Evolutionary conservation across 2,113 vertebrate genomes (phyloP).

Genomic region (Accipiter cooperii): DNA sequence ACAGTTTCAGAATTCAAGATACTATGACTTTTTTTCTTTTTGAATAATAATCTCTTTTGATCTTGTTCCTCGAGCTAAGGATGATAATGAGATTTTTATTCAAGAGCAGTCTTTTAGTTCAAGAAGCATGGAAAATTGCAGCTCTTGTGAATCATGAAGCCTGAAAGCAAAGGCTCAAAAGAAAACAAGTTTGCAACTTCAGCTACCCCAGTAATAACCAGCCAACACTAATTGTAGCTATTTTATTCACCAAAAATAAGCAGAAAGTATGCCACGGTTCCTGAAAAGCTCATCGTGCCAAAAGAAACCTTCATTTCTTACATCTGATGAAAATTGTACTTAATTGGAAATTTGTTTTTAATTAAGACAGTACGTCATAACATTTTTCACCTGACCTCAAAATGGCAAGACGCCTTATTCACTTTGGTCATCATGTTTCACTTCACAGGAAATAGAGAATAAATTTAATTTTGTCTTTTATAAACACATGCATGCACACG

Average conservation of each 20-base stretch:
- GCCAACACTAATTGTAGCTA: neutral
- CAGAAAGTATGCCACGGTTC: neutral
- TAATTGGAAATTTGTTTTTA: neutral
- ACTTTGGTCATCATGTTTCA: neutral
- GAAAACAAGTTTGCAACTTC: neutral
- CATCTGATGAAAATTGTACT: neutral
- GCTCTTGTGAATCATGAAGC: neutral
- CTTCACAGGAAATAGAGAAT: neutral
- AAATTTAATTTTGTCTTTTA: neutral
- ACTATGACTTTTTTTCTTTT: neutral
- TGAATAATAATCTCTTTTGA: neutral
- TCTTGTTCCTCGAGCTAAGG: neutral
- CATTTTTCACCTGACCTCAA: neutral
- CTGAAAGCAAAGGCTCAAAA: neutral
- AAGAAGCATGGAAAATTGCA: neutral
- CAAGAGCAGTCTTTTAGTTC: neutral
- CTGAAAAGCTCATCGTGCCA: neutral
- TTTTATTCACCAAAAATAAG: neutral
- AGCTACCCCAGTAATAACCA: neutral
- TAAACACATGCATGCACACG: neutral
- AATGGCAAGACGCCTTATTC: neutral
- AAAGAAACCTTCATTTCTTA: neutral
- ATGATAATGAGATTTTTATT: neutral
- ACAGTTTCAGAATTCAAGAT: neutral
- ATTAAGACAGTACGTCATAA: neutral